Conservation (phyloP, 2,888 invertebrate species). For the Meiosimyza decipiens region DNA sequence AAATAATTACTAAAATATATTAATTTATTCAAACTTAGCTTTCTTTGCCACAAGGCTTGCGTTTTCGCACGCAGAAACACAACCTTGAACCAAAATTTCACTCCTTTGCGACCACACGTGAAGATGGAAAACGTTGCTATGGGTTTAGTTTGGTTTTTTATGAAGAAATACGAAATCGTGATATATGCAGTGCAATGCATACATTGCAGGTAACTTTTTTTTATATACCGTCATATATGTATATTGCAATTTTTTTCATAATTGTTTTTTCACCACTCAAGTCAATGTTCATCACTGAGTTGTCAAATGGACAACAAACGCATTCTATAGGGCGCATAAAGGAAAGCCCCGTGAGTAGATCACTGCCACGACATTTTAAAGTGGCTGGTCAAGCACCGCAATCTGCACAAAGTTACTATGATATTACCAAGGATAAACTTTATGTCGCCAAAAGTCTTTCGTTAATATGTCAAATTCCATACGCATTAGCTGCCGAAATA, state of each 20-base stretch:
- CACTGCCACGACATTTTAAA: conserved; percentile 90
- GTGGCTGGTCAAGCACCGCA: conserved; percentile 80
- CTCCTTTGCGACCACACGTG: conserved; percentile 95
- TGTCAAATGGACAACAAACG: conserved; percentile 83
- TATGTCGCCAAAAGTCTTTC: conserved; percentile 96
- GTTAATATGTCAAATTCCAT: conserved; percentile 90
- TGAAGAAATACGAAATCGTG: conserved; percentile 92
- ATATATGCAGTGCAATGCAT: conserved; percentile 96
- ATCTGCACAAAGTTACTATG: conserved; percentile 88
- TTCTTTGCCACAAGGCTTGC: conserved; percentile 92
- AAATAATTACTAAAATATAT: not conserved
- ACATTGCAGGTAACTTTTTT: conserved; percentile 79
- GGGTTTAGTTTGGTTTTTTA: conserved; percentile 96
- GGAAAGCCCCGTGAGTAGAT: conserved; percentile 79
- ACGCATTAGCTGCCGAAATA: conserved; percentile 85
- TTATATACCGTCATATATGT: conserved; percentile 1
- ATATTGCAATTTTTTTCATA: conserved; percentile 17
- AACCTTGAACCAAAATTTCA: conserved; percentile 89
- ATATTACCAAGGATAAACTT: conserved; percentile 92
- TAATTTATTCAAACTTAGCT: conserved; percentile 71
- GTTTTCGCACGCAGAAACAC: conserved; percentile 95
- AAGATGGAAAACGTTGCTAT: conserved; percentile 94
- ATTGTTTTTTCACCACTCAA: conserved; percentile 57
- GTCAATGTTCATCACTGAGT: conserved; percentile 90
- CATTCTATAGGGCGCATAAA: conserved; percentile 74